Evolutionary conservation across 2,797 vertebrate species (phyloP).

Genomic region (Macropus fuliginosus): DNA sequence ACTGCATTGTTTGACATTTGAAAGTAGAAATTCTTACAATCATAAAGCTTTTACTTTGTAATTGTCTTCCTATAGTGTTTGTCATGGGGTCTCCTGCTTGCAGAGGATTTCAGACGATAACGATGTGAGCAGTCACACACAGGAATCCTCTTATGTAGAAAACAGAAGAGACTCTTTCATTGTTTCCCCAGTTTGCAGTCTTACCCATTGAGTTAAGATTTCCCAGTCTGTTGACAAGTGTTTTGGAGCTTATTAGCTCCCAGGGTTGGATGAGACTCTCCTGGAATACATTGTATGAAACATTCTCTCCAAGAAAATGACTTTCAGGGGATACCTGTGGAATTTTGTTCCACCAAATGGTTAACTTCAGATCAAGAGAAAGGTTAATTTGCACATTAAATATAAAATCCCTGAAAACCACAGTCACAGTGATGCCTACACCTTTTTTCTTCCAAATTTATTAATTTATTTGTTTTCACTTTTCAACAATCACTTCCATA

Average conservation of each 20-base stretch:
- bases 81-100: conserved; percentile 73
- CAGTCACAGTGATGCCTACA: conserved; percentile 34
- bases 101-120: conserved; percentile 71
- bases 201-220: neutral
- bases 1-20: neutral
- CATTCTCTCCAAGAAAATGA: conserved; percentile 8
- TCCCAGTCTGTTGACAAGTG: conserved; percentile 12
- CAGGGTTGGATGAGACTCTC: neutral
- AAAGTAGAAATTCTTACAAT: conserved; percentile 43
- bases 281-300: neutral
- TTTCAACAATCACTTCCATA: no score
- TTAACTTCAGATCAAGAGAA: conserved; percentile 67
- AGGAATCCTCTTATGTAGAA: conserved; percentile 66
- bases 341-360: conserved; percentile 55
- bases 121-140: conserved; percentile 59
- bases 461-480: no score
- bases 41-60: conserved; percentile 25
- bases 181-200: conserved; percentile 56
- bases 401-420: conserved; percentile 31
- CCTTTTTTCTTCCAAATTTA: neutral
- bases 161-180: conserved; percentile 71
- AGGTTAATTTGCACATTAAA: conserved; percentile 65
- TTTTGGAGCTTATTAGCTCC: neutral
- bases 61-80: neutral
- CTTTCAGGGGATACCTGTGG: conserved; percentile 44